phyloP scores from a whole-genome alignment of 2,797 vertebrate species.

The Scolopax rusticola region DNA sequence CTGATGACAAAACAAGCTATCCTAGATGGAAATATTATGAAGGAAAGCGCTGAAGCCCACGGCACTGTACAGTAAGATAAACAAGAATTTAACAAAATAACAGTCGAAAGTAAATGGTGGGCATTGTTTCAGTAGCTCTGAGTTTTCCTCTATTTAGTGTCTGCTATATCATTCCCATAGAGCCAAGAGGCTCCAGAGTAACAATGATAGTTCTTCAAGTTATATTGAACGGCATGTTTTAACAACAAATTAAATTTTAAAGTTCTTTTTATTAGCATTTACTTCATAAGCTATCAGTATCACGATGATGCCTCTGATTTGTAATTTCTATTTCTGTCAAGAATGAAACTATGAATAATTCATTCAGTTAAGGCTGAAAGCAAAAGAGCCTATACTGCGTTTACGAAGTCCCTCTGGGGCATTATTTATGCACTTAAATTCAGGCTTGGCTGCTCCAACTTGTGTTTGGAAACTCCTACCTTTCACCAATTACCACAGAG shows the following conservation, averaged over 20 bases:
- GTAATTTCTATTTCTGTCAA: constrained; percentile 45
- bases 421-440: constrained; percentile 20
- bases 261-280: constrained; percentile 25
- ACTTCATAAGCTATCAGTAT: not conserved
- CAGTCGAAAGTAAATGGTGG: not conserved
- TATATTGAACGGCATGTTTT: not conserved
- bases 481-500: not conserved
- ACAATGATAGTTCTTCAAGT: not conserved
- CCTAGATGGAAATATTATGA: constrained; percentile 85
- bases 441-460: constrained; percentile 44
- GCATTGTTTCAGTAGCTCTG: not conserved
- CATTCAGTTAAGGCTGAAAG: not conserved
- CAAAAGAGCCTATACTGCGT: not conserved
- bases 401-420: not conserved
- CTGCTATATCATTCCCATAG: not conserved
- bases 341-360: constrained; percentile 69
- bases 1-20: constrained; percentile 89
- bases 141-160: not conserved
- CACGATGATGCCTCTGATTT: not conserved
- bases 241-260: not conserved
- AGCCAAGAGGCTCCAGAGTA: not conserved
- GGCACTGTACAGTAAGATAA: constrained; percentile 92
- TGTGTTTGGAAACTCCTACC: not conserved
- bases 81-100: constrained; percentile 2
- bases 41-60: constrained; percentile 89